phyloP scores from a whole-genome alignment of 2,797 vertebrate species.

The Betta splendens region DNA sequence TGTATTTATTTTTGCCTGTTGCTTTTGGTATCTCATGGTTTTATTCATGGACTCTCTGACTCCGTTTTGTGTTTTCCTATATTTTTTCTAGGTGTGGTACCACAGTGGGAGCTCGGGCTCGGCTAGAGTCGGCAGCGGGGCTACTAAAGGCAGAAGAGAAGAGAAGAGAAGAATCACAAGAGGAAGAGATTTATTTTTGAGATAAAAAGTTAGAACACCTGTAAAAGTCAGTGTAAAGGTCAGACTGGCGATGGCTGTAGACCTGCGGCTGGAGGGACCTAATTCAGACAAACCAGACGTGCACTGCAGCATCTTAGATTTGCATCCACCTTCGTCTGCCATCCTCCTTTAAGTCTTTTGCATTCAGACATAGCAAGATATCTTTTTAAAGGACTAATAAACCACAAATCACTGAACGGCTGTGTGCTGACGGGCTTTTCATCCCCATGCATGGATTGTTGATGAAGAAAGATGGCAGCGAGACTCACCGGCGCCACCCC shows the following conservation, averaged over 20 bases:
- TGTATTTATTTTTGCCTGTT: constrained; percentile 30
- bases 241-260: constrained; percentile 74
- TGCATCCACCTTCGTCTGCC: constrained; percentile 26
- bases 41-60: constrained; percentile 42
- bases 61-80: constrained; percentile 35
- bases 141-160: constrained; percentile 37
- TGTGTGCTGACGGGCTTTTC: constrained; percentile 12
- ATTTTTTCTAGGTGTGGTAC: constrained; percentile 48
- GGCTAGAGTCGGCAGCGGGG: constrained; percentile 34
- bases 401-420: neutral
- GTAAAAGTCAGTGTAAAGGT: no score
- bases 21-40: constrained; percentile 43
- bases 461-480: constrained; percentile 87
- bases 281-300: constrained; percentile 26
- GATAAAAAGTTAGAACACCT: no score
- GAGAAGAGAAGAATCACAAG: constrained; percentile 4
- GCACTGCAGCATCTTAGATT: constrained; percentile 23
- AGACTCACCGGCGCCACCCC: constrained; percentile 81
- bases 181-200: no score
- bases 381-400: constrained; percentile 5
- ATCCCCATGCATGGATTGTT: constrained; percentile 76
- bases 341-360: constrained; percentile 4
- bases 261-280: constrained; percentile 86
- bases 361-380: constrained; percentile 5
- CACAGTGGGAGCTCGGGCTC: constrained; percentile 45